Conservation (phyloP, 1,140 invertebrate genomes). For the Meteorus sp. region DNA sequence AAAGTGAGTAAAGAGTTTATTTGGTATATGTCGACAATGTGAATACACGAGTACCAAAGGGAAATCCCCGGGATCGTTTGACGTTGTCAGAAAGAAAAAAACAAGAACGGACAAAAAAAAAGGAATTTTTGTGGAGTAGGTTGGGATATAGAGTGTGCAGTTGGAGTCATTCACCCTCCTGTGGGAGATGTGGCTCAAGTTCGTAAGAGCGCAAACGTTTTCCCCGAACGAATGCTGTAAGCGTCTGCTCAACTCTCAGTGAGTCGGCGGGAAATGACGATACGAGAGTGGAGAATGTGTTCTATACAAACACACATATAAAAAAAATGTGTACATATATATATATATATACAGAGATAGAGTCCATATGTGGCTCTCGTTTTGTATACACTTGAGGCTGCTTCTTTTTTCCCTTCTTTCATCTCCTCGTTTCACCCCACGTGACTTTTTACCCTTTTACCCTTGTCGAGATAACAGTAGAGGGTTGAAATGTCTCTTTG, state of each 20-base stretch:
- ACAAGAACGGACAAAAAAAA: no score
- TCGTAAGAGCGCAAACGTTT: conserved; percentile 11
- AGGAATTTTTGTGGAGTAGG: background rate
- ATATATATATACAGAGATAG: background rate
- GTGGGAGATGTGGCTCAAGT: conserved; percentile 12
- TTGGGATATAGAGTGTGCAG: no score
- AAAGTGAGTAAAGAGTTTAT: conserved; percentile 13
- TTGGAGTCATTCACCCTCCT: conserved; percentile 23
- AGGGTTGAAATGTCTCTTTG: no score
- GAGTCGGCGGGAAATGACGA: conserved; percentile 25
- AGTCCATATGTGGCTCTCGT: background rate
- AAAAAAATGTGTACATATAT: conserved; percentile 6
- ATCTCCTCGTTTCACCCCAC: conserved; percentile 22
- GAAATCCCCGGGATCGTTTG: conserved; percentile 17
- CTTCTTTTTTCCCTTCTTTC: conserved; percentile 16
- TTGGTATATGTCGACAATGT: conserved; percentile 18
- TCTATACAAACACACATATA: background rate
- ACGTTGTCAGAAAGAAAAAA: conserved; percentile 5
- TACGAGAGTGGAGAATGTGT: background rate
- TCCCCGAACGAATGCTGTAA: conserved; percentile 1
- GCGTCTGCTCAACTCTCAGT: background rate
- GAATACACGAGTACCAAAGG: conserved; percentile 14
- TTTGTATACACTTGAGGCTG: conserved; percentile 10
- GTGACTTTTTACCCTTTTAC: conserved; percentile 25
- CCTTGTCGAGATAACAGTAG: conserved; percentile 12